Conservation (phyloP, 2,888 invertebrate species). For the Pammene aurita region DNA sequence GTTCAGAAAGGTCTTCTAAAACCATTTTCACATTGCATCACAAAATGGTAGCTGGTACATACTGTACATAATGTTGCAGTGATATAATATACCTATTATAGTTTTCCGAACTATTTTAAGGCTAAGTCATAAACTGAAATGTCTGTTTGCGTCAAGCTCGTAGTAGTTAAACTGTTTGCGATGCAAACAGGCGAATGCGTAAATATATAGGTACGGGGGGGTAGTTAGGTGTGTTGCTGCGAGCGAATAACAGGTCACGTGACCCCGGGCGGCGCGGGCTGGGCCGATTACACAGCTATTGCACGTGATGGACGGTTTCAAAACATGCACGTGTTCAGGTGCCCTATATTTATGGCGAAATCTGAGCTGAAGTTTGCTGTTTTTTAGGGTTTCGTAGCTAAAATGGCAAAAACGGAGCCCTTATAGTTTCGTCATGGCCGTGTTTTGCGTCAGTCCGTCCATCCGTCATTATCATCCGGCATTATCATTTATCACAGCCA, state of each 20-base stretch:
- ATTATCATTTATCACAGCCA: no score
- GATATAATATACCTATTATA: no score
- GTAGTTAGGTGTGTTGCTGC: not conserved
- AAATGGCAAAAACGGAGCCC: no score
- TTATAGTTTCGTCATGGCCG: no score
- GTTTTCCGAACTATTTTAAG: slow-evolving; percentile 4
- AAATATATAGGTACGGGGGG: not conserved
- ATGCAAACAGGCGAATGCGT: slow-evolving; percentile 2
- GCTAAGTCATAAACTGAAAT: slow-evolving; percentile 9
- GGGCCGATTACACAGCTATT: not conserved
- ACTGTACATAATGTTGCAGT: no score
- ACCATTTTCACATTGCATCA: no score
- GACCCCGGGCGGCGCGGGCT: not conserved
- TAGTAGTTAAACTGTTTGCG: slow-evolving; percentile 21
- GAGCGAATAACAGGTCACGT: slow-evolving; percentile 15
- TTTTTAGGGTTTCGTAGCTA: not conserved
- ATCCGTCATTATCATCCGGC: no score
- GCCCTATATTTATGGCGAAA: not conserved
- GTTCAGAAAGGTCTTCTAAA: no score
- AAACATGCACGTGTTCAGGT: not conserved
- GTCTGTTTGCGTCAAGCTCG: slow-evolving; percentile 7
- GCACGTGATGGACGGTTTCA: not conserved
- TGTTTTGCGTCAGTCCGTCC: no score
- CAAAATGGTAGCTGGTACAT: no score
- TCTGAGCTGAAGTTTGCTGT: not conserved